Evolutionary conservation across 2,888 invertebrate species (phyloP).

Genomic region (Drosophila recens): DNA sequence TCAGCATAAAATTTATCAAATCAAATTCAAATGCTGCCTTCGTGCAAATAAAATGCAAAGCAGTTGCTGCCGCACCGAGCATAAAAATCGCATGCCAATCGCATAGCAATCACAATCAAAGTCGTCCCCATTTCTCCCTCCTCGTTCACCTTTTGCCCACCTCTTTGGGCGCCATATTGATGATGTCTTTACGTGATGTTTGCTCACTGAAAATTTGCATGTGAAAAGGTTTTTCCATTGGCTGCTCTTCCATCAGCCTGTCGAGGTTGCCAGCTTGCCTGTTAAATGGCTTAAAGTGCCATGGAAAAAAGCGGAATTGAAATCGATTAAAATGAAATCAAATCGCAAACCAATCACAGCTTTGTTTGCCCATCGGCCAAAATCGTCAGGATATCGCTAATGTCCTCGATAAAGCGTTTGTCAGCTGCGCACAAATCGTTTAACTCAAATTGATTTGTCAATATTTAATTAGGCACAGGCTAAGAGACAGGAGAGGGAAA

Average conservation of each 20-base stretch:
- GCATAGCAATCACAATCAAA: slow-evolving; percentile 69
- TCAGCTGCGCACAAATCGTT: slow-evolving; percentile 79
- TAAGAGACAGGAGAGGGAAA: not conserved
- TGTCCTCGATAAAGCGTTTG: slow-evolving; percentile 31
- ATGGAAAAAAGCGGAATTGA: slow-evolving; percentile 57
- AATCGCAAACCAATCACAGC: slow-evolving; percentile 74
- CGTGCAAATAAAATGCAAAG: slow-evolving; percentile 71
- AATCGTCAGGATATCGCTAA: slow-evolving; percentile 50
- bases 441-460: slow-evolving; percentile 81
- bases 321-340: slow-evolving; percentile 80
- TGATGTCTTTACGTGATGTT: slow-evolving; percentile 68
- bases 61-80: slow-evolving; percentile 37
- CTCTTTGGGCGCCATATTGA: slow-evolving; percentile 58
- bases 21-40: slow-evolving; percentile 70
- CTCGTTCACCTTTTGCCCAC: not conserved
- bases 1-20: slow-evolving; percentile 81
- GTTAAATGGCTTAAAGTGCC: slow-evolving; percentile 42
- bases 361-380: slow-evolving; percentile 64
- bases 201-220: slow-evolving; percentile 70
- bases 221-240: slow-evolving; percentile 68
- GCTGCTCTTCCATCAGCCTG: slow-evolving; percentile 53
- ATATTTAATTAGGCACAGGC: slow-evolving; percentile 75
- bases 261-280: slow-evolving; percentile 39
- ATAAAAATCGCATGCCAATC: slow-evolving; percentile 77
- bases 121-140: not conserved